These are phyloP conservation scores for Astatoreochromis straeleni DNA, from an alignment of 2,113 vertebrate genomes.

Conservation along the genomic window DNA sequence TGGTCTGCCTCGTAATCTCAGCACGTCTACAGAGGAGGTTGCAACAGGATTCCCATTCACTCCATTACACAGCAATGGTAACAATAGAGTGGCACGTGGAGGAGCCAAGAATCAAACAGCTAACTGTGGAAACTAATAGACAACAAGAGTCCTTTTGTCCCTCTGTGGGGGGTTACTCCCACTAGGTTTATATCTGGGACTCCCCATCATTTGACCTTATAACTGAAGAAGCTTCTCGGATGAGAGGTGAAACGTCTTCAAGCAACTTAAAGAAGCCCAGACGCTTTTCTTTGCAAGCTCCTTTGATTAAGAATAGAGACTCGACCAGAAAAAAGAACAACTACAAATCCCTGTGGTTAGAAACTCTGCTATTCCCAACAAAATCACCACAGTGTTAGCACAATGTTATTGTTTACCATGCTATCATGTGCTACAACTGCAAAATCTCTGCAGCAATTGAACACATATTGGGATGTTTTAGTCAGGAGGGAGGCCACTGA, in stretches of 20 bases:
- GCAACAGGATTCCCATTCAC: background rate
- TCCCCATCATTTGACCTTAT: background rate
- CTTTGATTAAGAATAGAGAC: background rate
- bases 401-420: background rate
- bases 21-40: background rate
- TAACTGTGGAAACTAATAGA: background rate
- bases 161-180: accelerated
- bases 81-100: background rate
- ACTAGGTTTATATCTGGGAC: background rate
- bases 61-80: background rate
- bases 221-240: background rate
- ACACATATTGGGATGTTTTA: background rate
- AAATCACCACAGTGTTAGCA: background rate
- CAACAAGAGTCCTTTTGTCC: background rate
- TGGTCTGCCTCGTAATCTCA: background rate
- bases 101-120: background rate
- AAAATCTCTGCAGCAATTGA: background rate
- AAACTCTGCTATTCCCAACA: background rate
- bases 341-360: background rate
- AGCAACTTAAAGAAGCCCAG: background rate
- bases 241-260: background rate
- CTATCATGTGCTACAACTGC: background rate
- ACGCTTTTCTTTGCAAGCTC: background rate
- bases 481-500: background rate
- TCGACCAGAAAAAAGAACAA: background rate